Evolutionary conservation across 2,888 invertebrate species (phyloP), one percentile per base, ranked within the genome.

Genomic region (Acanthacorydalis orientalis): DNA sequence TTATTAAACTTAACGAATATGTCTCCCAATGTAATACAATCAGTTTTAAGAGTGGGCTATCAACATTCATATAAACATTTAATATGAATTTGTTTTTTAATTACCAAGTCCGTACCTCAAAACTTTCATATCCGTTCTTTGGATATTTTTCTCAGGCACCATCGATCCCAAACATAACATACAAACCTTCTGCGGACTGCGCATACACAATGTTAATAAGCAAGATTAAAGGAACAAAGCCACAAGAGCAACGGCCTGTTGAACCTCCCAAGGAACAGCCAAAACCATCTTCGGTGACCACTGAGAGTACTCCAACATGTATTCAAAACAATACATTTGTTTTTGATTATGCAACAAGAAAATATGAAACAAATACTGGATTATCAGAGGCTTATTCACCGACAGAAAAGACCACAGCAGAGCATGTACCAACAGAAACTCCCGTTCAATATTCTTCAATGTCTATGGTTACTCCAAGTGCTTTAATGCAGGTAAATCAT

Each of bases 121-220:
- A 6, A 23, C 23, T 23, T 23, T 23, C 23, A 23, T 23, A 23
- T 6, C 23, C 23, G 23, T 23, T 23, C 23, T 23, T 23, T 23
- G 23, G 23, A 23, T 23, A 23, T 23, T 23, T 23, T 41, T 15
- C 16, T 12, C 40, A 47, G 47, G 47, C 47, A 16, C 80, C 63
- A 63, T 74, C 65, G 51, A 73, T 79, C 58, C 76, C 77, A 49
- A 70, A 67, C 48, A 80, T 83, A 54, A 75, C 75, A 55, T 88
- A 86, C 68, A 83, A 83, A 59, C 87, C 87, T 10, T 84, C 85
- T 2, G 82, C 83, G 0, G 83, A 88, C 70, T 89, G 89, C 64
- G 80, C 88, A 50, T 92, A 91, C 65, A 85, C 86, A 8, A 81
- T 88, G 73, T 69, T 92, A 53, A 85, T 91, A 41, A 86, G 82